Base-by-base conservation (phyloP, 37 sponge, comb jelly and placozoan species). In the Beroe ovata region DNA sequence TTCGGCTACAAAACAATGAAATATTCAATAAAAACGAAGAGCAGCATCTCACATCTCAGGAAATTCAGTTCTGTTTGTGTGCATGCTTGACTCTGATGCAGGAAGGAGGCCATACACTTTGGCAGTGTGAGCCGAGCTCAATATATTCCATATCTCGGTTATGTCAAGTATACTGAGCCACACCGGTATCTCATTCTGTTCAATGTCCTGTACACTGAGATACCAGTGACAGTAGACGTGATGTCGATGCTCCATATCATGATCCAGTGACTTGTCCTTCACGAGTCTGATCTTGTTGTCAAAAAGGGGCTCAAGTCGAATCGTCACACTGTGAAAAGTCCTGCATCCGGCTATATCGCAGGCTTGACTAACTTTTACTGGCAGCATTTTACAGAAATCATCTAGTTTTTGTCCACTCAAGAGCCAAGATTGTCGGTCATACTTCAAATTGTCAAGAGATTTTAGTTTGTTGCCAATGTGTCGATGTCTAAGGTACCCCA, bases 221-320 rank as follows among this genome's bases (percentile, higher is more conserved):
- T 66, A 66, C 69, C 69, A 66, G 30, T 66, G 69, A 30, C 69
- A 66, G 30, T 66, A 66, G 8, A 29, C 18, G 19, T 2, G 36
- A 18, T 66, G 69, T 1, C 69, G 69, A 37, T 66, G 69, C 69
- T 66, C 69, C 8, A 34, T 32, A 30, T 66, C 34, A 66, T 29
- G 35, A 18, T 11, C 2, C 33, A 32, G 36, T 1, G 30, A 32
- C 35, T 66, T 66, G 35, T 32, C 69, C 34, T 33, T 66, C 8
- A 66, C 34, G 36, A 66, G 36, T 66, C 69, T 29, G 69, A 66
- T 66, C 30, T 66, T 66, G 69, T 66, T 66, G 30, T 66, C 69
- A 66, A 33, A 66, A 34, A 66, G 2, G 3, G 69, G 69, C 30
- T 26, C 69, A 2, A 66, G 36, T 32, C 34, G 33, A 16, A 66